Evolutionary conservation across 2,113 vertebrate genomes (phyloP), one percentile per base, ranked within the genome.

Genomic region (Macrotis lagotis): DNA sequence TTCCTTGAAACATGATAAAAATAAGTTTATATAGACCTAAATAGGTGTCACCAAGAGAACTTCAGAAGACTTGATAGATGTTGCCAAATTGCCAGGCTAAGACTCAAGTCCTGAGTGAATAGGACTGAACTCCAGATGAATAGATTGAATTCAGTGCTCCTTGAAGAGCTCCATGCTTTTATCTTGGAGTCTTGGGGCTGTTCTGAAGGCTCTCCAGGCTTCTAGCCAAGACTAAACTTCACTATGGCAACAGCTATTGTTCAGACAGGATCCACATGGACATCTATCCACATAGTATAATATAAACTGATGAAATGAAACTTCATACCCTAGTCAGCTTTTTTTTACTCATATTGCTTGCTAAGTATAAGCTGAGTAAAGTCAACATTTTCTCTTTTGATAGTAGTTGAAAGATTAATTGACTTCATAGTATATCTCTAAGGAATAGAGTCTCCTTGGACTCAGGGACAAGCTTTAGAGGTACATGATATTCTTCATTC

Each of bases 241-340:
- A 92, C 47, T 90, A 95, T 44, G 74, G 50, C 49, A 92, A 83
- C 51, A 95, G 26, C 88, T 4, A 74, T 55, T 93, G 49, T 88
- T 92, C 91, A 91, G 55, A 95, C 24, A 90, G 88, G 88, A 51
- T 95, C 90, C 50, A 48, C 25, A 48, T 95, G 24, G n/a, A 94
- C 91, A 90, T 89, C 66, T 47, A 74, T 47, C 22, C 51, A 48
- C 48, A 94, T 55, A 93, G 52, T 92, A 91, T 83, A 25, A 90
- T 93, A 90, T 83, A 25, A 93, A 90, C 92, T 93, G 28, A 92
- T 83, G 66, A 96, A 95, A 94, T 51, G 88, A 93, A 47, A 91
- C 28, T 88, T 90, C 66, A 83, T 90, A 53, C 26, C 48, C 90
- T 22, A 91, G 51, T 90, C 74, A 92, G 59, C 66, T 74, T 89